Evolutionary conservation across 2,888 invertebrate species (phyloP).

Genomic region (Drosophila barbarae): DNA sequence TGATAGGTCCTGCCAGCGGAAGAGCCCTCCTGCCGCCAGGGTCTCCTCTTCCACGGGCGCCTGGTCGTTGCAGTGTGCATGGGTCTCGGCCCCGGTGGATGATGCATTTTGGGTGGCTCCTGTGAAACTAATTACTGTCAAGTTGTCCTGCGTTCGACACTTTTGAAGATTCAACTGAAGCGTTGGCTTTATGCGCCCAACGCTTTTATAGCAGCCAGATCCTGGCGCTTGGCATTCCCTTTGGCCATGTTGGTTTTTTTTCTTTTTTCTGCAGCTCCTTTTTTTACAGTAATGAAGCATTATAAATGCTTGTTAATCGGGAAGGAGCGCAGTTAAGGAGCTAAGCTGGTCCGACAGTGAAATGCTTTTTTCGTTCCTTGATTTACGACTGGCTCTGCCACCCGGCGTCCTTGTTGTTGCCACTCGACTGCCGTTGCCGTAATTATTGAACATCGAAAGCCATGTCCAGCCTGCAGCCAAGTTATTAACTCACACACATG

Average conservation of each 20-base stretch:
- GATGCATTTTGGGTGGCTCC: slow-evolving; percentile 30
- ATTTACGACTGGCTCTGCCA: slow-evolving; percentile 49
- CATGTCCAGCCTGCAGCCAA: slow-evolving; percentile 68
- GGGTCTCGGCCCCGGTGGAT: slow-evolving; percentile 29
- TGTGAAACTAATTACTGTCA: slow-evolving; percentile 37
- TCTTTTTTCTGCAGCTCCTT: slow-evolving; percentile 26
- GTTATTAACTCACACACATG: slow-evolving; percentile 57
- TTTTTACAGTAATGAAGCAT: slow-evolving; percentile 73
- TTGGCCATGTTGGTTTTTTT: slow-evolving; percentile 8
- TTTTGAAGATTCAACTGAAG: slow-evolving; percentile 70
- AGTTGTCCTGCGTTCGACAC: slow-evolving; percentile 37
- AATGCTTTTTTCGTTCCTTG: slow-evolving; percentile 69
- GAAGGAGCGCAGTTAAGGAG: slow-evolving; percentile 29
- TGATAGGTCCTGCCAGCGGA: slow-evolving; percentile 41
- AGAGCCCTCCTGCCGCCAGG: slow-evolving; percentile 21
- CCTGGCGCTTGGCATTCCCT: slow-evolving; percentile 25
- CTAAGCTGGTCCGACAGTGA: slow-evolving; percentile 58
- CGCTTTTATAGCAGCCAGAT: slow-evolving; percentile 64
- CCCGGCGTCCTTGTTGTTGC: slow-evolving; percentile 31
- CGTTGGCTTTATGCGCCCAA: slow-evolving; percentile 48
- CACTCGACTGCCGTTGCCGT: slow-evolving; percentile 48
- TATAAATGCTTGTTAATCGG: slow-evolving; percentile 74
- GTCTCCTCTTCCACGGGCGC: slow-evolving; percentile 14
- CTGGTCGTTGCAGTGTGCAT: slow-evolving; percentile 32
- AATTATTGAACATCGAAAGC: slow-evolving; percentile 71